Evolutionary conservation across 2,113 vertebrate species (phyloP), one percentile per base, ranked within the genome.

Genomic region (Xenopus borealis): DNA sequence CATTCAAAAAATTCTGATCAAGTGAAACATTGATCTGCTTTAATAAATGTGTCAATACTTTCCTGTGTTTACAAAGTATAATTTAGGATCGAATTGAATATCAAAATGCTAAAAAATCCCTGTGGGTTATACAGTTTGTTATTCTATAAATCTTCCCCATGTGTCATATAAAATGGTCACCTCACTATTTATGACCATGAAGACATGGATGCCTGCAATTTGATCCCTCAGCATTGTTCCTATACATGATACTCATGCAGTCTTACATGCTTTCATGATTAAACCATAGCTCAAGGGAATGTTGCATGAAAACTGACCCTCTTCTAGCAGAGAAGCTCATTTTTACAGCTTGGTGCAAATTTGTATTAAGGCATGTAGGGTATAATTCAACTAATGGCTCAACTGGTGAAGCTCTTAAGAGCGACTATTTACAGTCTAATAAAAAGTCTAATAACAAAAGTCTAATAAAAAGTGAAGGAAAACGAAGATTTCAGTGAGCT

Each of bases 291-390:
- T 66, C 20, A n/a, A 19, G 17, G 23, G 17, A 75, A 19, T 18
- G 47, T 68, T 55, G 67, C 53, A 17, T 62, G 57, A 62, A 62
- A 71, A 61, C 57, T 40, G 44, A 68, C 68, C 52, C 55, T 46
- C n/a, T 67, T 27, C 17, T 66, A 66, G n/a, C 59, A 52, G 19
- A 68, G 12, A 47, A 75, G 59, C 20, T 59, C 12, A 47, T 47
- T 68, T 30, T 75, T 27, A 68, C 50, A 67, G 55, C 53, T 66
- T 27, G 50, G 20, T 45, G 63, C 14, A 13, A 33, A 17, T 52
- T 67, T 75, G 53, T 44, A 57, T 30, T 20, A 50, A 16, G 18
- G 55, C 12, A 30, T 67, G 40, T 45, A 16, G 40, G 12, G 33
- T 47, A 45, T 40, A 18, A 75, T 68, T 50, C n/a, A 50, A 16